A percentile compares a stretch with the other conserved stretches of the same genome.
Evolutionary conservation across 2,797 vertebrate genomes (phyloP).

Genomic region (Artibeus lituratus): DNA sequence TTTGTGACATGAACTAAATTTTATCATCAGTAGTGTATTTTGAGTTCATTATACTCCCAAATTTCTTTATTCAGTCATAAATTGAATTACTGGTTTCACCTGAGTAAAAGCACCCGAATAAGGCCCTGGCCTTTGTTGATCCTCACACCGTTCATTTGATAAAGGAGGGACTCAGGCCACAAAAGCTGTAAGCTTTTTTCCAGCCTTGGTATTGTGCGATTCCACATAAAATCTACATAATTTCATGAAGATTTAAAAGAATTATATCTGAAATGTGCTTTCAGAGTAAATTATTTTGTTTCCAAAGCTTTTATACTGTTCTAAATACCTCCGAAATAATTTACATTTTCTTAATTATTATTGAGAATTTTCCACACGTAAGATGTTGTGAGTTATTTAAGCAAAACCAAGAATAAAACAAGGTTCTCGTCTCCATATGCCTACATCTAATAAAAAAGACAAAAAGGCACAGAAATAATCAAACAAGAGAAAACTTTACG

Average conservation of each 20-base stretch:
- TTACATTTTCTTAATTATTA: not conserved
- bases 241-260: slow-evolving; percentile 2
- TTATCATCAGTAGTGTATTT: not conserved
- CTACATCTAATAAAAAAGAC: not conserved
- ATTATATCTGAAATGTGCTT: not conserved
- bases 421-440: not conserved
- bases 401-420: not conserved
- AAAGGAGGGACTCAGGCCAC: not conserved
- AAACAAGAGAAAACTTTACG: not conserved
- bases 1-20: not conserved
- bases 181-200: not conserved
- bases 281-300: not conserved
- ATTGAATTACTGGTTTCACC: slow-evolving; percentile 13
- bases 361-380: not conserved
- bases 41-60: not conserved
- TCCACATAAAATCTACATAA: not conserved
- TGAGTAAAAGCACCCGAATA: not conserved
- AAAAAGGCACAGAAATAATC: not conserved
- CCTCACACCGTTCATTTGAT: not conserved
- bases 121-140: not conserved
- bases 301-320: not conserved
- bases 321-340: slow-evolving; percentile 8
- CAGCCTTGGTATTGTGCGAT: not conserved
- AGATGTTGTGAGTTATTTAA: not conserved
- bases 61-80: not conserved